Conservation (phyloP, 2,888 invertebrate genomes). For the Empis stercorea region DNA sequence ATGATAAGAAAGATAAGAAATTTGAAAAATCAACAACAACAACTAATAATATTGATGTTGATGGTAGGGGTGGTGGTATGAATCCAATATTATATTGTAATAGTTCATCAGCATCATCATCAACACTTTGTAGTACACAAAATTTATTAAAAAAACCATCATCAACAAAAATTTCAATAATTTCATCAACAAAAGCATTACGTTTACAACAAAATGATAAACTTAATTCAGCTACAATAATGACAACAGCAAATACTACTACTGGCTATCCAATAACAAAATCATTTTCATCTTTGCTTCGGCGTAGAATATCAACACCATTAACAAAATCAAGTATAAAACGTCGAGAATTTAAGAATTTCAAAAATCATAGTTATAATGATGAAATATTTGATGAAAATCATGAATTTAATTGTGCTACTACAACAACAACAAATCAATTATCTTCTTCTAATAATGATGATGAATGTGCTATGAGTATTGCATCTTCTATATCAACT, state of each 20-base stretch:
- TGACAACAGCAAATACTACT: background rate
- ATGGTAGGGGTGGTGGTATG: too few relatives aligned
- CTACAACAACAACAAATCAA: too few relatives aligned
- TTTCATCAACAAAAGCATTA: conserved; percentile 10
- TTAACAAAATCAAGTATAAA: background rate
- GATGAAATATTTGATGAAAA: background rate
- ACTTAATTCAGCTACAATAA: background rate
- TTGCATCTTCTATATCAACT: background rate
- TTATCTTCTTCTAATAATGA: too few relatives aligned
- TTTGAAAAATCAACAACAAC: background rate
- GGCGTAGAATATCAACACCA: background rate
- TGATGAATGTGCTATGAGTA: background rate
- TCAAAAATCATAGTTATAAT: background rate
- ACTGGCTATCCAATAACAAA: background rate
- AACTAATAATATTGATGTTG: background rate
- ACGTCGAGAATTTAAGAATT: background rate
- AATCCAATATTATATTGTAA: background rate
- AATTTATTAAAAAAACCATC: background rate
- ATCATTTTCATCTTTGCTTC: background rate
- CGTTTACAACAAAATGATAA: conserved; percentile 2
- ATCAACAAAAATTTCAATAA: conserved; percentile 10
- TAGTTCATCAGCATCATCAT: background rate
- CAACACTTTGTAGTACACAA: background rate
- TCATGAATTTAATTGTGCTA: too few relatives aligned
- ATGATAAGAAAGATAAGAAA: background rate